phyloP scores from a whole-genome alignment of 2,113 vertebrate species.

The Carassius auratus region DNA sequence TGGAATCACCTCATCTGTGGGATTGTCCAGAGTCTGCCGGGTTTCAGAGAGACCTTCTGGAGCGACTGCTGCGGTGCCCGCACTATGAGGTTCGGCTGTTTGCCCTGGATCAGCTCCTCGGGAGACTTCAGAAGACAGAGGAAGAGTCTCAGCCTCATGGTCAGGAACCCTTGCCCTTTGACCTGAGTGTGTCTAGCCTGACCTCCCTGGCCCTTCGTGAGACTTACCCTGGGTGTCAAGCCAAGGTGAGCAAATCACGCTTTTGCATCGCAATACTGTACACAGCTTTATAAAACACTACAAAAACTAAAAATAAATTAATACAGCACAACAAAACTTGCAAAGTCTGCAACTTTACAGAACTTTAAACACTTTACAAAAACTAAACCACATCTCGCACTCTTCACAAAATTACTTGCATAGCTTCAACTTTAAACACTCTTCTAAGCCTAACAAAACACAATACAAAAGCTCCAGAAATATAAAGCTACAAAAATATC shows the following conservation, averaged over 20 bases:
- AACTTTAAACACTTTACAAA: not conserved
- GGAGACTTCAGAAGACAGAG: constrained; percentile 64
- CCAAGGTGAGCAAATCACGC: constrained; percentile 78
- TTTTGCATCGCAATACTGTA: not conserved
- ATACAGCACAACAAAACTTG: not conserved
- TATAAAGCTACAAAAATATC: no score
- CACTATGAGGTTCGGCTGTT: constrained; percentile 86
- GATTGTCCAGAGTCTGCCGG: constrained; percentile 22
- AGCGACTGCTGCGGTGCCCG: constrained; percentile 76
- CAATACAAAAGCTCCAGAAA: no score
- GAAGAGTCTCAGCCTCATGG: constrained; percentile 19
- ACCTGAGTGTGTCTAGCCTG: constrained; percentile 71
- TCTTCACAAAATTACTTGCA: not conserved
- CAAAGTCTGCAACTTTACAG: not conserved
- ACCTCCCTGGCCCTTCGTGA: constrained; percentile 82
- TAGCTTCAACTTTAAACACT: not conserved
- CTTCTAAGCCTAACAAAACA: no score
- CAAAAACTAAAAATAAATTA: not conserved
- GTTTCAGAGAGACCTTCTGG: constrained; percentile 53
- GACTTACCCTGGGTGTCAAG: constrained; percentile 84
- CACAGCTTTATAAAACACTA: not conserved
- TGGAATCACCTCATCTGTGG: constrained; percentile 62
- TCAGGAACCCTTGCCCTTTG: constrained; percentile 62
- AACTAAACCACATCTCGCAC: not conserved
- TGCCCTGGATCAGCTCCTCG: constrained; percentile 76